Evolutionary conservation across 2,888 invertebrate genomes (phyloP).

Genomic region (Dasysyrphus tricinctus): DNA sequence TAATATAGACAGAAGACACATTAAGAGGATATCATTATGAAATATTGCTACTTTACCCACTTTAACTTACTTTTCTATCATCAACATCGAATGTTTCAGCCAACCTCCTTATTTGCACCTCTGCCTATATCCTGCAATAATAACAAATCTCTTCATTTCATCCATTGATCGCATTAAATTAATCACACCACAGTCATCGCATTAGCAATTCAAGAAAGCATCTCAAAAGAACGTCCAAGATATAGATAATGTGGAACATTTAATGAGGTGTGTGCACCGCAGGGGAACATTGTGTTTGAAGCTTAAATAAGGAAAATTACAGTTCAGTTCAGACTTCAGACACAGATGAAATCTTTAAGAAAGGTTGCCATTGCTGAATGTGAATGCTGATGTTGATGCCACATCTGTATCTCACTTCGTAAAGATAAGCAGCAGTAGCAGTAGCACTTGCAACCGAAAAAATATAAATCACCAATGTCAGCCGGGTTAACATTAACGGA

Average conservation of each 20-base stretch:
- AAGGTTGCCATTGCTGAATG: slow-evolving; percentile 44
- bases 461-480: slow-evolving; percentile 78
- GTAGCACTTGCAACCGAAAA: slow-evolving; percentile 56
- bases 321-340: slow-evolving; percentile 26
- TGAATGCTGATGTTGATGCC: slow-evolving; percentile 44
- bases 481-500: slow-evolving; percentile 77
- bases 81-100: background rate
- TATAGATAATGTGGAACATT: slow-evolving; percentile 69
- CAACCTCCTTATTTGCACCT: slow-evolving; percentile 43
- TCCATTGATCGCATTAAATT: slow-evolving; percentile 67
- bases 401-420: slow-evolving; percentile 68
- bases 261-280: slow-evolving; percentile 75
- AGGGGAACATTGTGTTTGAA: slow-evolving; percentile 51
- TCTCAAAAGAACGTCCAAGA: slow-evolving; percentile 55
- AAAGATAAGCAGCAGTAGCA: slow-evolving; percentile 63
- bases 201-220: slow-evolving; percentile 72
- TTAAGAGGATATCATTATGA: slow-evolving; percentile 2
- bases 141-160: slow-evolving; percentile 51
- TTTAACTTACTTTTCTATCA: background rate
- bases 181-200: slow-evolving; percentile 67
- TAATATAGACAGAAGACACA: slow-evolving; percentile 1
- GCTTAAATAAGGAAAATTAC: slow-evolving; percentile 48
- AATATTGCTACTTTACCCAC: background rate
- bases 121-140: background rate
- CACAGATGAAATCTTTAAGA: slow-evolving; percentile 44